Conservation (phyloP, 2,888 invertebrate species). For the Oxyscelio sp. region DNA sequence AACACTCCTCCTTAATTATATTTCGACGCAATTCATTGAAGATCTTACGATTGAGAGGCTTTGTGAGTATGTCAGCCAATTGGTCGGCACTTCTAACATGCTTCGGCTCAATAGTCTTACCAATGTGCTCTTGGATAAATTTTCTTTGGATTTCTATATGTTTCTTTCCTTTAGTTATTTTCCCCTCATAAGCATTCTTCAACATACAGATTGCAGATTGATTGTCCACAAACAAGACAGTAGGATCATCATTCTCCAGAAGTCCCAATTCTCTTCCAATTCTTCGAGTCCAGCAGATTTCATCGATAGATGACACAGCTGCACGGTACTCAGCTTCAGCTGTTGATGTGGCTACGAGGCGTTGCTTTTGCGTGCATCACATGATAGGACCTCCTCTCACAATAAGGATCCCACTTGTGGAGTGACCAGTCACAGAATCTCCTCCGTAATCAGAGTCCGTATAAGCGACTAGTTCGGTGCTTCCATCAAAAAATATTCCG, state of each 20-base stretch:
- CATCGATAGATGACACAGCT: constrained; percentile 78
- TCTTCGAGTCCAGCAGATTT: too few relatives aligned
- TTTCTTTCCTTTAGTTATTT: constrained; percentile 3
- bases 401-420: background rate
- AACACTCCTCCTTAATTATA: constrained; percentile 22
- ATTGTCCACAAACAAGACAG: background rate
- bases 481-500: constrained; percentile 77
- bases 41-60: background rate
- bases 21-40: background rate
- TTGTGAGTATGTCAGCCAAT: constrained; percentile 1
- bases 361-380: constrained; percentile 78
- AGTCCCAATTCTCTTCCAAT: constrained; percentile 73
- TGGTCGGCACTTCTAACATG: background rate
- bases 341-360: constrained; percentile 72
- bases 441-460: constrained; percentile 72
- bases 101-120: background rate
- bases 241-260: too few relatives aligned
- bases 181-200: background rate
- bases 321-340: constrained; percentile 82
- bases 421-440: constrained; percentile 1
- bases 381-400: constrained; percentile 78
- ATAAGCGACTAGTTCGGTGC: constrained; percentile 37
- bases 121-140: background rate
- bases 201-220: background rate
- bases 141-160: background rate